Percentiles rank a stretch among this genome's conserved stretches.
phyloP scores from a whole-genome alignment of 1,140 invertebrate genomes.

The Drosophila athabasca region DNA sequence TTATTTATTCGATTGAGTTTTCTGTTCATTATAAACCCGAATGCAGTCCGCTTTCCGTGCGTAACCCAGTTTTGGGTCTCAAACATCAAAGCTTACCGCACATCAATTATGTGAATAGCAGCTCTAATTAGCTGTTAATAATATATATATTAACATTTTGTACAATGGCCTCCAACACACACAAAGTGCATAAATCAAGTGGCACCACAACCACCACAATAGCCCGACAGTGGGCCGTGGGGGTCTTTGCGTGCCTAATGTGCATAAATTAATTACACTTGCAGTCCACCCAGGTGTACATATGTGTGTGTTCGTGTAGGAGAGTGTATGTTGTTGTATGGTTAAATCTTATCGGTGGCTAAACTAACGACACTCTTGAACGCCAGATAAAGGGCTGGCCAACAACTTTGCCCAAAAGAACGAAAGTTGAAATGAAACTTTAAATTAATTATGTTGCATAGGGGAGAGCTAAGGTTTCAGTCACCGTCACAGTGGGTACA shows the following conservation, averaged over 20 bases:
- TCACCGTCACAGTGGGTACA: too few species aligned
- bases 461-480: not conserved
- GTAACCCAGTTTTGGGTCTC: slow-evolving; percentile 4
- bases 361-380: slow-evolving; percentile 61
- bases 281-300: slow-evolving; percentile 4
- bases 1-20: slow-evolving; percentile 43
- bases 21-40: slow-evolving; percentile 38
- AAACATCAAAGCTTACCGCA: slow-evolving; percentile 3
- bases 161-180: slow-evolving; percentile 37
- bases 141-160: slow-evolving; percentile 76
- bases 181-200: slow-evolving; percentile 76
- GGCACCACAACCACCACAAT: slow-evolving; percentile 45
- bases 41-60: slow-evolving; percentile 5
- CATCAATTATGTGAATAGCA: slow-evolving; percentile 63
- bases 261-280: slow-evolving; percentile 74
- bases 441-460: slow-evolving; percentile 64
- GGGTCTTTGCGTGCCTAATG: slow-evolving; percentile 65
- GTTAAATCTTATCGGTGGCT: slow-evolving; percentile 62
- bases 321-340: slow-evolving; percentile 5
- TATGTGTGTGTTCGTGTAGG: slow-evolving; percentile 5
- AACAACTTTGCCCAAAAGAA: slow-evolving; percentile 51
- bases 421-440: slow-evolving; percentile 42
- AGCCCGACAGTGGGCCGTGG: slow-evolving; percentile 19
- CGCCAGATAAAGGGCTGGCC: slow-evolving; percentile 55
- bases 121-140: slow-evolving; percentile 79